Base-by-base conservation (phyloP, 92 coral and sea anemone species). In the Heliopora coerulea region DNA sequence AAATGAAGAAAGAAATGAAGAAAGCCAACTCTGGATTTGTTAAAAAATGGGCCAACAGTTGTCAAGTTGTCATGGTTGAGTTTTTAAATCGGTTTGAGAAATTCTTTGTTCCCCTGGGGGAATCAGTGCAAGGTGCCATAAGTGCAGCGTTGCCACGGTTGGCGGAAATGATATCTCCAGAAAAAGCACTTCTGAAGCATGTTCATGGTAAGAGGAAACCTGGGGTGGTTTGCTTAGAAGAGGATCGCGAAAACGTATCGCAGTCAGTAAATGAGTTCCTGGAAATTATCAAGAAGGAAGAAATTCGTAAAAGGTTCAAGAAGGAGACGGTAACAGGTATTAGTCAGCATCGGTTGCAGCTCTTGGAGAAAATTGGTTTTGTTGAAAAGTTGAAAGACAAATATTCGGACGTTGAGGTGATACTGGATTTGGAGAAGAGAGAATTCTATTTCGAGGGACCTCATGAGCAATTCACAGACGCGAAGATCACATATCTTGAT, bases 391-490 rank as follows among this genome's bases (percentile, higher is more conserved):
- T 85, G 5, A 69, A 80, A 65, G 20, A 28, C 1, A 59, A 83
- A 28, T 52, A 75, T 77, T 56, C 77, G 12, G 88, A 88, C 3
- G 70, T 88, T 39, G 85, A 83, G 42, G 85, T 88, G 18, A 52
- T 50, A 8, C n/a, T 85, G 6, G 86, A 85, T 42, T 41, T 54
- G 23, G 88, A 91, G 62, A 80, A 44, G 1, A 74, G 81, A 20
- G 83, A 66, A 62, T 63, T 88, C 23, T 78, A 44, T 20, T 64
- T 91, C 15, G 80, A 83, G 39, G 89, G 97, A 14, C 97, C 93
- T 14, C 89, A 80, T 32, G 78, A 79, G 57, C 90, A 91, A 59
- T 78, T 66, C 41, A 56, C 26, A 4, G 82, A 79, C 17, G 93
- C 93, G 8, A 79, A 65, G 13, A 78, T 88, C 40, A 60, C 81